These are phyloP conservation scores for Troides helena DNA, from an alignment of 2,888 invertebrate genomes.

Conservation along the genomic window DNA sequence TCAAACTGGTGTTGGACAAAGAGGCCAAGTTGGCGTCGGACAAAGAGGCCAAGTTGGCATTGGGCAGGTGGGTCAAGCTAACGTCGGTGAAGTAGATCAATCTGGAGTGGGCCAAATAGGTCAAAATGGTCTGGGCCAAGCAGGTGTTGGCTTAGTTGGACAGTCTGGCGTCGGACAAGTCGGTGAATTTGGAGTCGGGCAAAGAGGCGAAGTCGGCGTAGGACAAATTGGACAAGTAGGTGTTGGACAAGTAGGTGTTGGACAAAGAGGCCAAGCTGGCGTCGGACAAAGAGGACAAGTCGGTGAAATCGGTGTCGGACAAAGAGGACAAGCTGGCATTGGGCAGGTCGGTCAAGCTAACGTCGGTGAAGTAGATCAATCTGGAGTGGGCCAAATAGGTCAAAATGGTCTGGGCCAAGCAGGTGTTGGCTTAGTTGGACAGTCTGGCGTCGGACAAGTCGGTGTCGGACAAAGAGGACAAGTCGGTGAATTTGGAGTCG, in stretches of 20 bases:
- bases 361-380: conserved; percentile 22
- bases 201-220: background rate
- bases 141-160: background rate
- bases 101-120: too few species aligned
- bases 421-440: background rate
- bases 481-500: conserved; percentile 12
- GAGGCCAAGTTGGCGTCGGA: conserved; percentile 13
- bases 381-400: conserved; percentile 22
- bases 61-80: too few species aligned
- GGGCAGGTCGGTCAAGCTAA: conserved; percentile 28
- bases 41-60: too few species aligned
- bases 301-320: conserved; percentile 31
- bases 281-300: conserved; percentile 29
- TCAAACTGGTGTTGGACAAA: too few species aligned
- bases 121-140: background rate
- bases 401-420: conserved; percentile 16
- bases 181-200: background rate
- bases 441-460: conserved; percentile 2
- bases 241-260: conserved; percentile 26
- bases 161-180: background rate
- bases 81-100: too few species aligned
- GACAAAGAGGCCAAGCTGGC: conserved; percentile 27
- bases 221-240: too few species aligned
- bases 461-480: too few species aligned
- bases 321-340: conserved; percentile 16